Conservation (phyloP, 1,140 invertebrate genomes). For the Anastrepha ludens region DNA sequence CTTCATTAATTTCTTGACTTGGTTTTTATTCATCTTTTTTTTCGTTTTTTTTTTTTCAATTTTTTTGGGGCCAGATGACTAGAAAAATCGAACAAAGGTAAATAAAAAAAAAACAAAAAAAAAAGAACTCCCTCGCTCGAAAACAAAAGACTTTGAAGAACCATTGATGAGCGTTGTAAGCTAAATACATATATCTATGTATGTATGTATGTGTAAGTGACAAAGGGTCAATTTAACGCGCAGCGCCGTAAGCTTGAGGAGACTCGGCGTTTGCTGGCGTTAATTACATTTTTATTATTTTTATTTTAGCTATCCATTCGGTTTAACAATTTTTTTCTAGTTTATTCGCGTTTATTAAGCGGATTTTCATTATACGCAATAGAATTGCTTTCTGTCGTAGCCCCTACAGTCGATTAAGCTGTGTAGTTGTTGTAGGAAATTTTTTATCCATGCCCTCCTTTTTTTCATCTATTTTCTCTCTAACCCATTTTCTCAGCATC, state of each 20-base stretch:
- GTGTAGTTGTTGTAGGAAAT: too few species aligned
- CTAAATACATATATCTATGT: neutral
- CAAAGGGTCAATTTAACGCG: neutral
- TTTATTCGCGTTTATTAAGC: too few species aligned
- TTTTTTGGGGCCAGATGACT: neutral
- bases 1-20: neutral
- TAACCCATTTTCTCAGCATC: too few species aligned
- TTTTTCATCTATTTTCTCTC: too few species aligned
- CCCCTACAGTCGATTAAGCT: too few species aligned
- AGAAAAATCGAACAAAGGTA: neutral
- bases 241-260: neutral
- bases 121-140: neutral
- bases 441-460: too few species aligned
- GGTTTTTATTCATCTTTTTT: neutral
- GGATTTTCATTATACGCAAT: too few species aligned
- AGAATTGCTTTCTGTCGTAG: too few species aligned
- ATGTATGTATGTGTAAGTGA: neutral
- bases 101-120: neutral
- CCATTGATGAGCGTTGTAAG: neutral
- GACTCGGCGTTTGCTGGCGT: neutral
- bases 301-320: neutral
- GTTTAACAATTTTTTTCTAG: neutral
- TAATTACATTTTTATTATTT: conserved; percentile 54
- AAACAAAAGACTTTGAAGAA: neutral
- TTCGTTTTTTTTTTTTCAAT: neutral